phyloP scores from a whole-genome alignment of 2,797 vertebrate species.

The Silurus aristotelis region DNA sequence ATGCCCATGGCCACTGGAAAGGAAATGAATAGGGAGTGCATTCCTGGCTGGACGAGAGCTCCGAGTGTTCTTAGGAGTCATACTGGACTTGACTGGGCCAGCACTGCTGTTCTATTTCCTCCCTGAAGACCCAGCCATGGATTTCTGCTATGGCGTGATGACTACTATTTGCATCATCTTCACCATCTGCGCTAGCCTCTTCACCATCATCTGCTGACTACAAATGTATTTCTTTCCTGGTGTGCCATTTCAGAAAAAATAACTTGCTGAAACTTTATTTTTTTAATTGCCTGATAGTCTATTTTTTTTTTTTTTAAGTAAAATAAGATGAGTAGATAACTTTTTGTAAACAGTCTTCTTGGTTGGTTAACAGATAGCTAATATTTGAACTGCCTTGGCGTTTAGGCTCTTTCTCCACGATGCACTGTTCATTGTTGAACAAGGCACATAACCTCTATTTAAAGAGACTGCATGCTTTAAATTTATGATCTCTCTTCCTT shows the following conservation, averaged over 20 bases:
- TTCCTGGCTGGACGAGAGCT: conserved; percentile 76
- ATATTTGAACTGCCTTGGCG: background rate
- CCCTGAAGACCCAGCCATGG: conserved; percentile 56
- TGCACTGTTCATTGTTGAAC: conserved; percentile 40
- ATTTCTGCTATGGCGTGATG: conserved; percentile 62
- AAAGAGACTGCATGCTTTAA: conserved; percentile 15
- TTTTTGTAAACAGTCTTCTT: background rate
- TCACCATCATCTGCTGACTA: background rate
- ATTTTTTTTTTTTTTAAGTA: conserved; percentile 1
- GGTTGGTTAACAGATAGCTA: background rate
- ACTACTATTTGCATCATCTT: conserved; percentile 45
- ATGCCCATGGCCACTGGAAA: conserved; percentile 18
- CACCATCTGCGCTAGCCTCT: conserved; percentile 18
- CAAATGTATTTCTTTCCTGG: background rate
- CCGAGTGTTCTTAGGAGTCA: conserved; percentile 67
- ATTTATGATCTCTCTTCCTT: conserved; percentile 32
- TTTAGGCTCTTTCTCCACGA: background rate
- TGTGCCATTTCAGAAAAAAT: background rate
- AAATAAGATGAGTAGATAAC: background rate
- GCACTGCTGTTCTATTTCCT: conserved; percentile 57
- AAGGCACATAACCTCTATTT: conserved; percentile 25
- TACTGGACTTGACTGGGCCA: conserved; percentile 61
- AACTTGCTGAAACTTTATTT: background rate
- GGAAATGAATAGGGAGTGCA: conserved; percentile 67
- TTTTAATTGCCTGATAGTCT: background rate